Conservation (phyloP, 2,797 vertebrate species). For the Lacerta agilis region DNA sequence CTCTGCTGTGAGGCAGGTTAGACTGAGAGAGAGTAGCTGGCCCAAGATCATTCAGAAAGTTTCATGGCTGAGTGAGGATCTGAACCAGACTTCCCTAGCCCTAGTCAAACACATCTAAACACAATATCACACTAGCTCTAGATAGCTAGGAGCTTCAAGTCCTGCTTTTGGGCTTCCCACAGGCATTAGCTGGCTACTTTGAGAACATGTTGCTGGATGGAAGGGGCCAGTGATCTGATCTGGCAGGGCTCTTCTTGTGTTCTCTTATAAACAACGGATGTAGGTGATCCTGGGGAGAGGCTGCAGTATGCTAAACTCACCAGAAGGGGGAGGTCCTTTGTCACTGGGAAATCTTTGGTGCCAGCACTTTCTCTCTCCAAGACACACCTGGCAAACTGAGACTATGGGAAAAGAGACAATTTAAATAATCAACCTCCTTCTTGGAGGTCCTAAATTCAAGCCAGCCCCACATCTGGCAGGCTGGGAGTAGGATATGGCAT, state of each 20-base stretch:
- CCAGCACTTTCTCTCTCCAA: neutral
- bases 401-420: constrained; percentile 33
- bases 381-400: neutral
- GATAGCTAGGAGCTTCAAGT: no score
- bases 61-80: neutral
- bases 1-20: neutral
- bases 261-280: neutral
- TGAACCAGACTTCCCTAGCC: neutral
- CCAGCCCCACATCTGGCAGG: neutral
- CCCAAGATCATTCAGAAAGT: neutral
- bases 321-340: constrained; percentile 32
- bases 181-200: no score
- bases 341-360: constrained; percentile 27
- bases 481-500: no score
- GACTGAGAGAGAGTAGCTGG: neutral
- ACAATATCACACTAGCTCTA: no score
- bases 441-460: neutral
- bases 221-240: no score
- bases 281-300: neutral
- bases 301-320: constrained; percentile 42
- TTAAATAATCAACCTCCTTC: neutral
- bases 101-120: neutral
- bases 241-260: no score
- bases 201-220: no score
- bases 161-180: no score